Conservation (phyloP, 2,888 invertebrate species). For the Cryptocephalus primarius region DNA sequence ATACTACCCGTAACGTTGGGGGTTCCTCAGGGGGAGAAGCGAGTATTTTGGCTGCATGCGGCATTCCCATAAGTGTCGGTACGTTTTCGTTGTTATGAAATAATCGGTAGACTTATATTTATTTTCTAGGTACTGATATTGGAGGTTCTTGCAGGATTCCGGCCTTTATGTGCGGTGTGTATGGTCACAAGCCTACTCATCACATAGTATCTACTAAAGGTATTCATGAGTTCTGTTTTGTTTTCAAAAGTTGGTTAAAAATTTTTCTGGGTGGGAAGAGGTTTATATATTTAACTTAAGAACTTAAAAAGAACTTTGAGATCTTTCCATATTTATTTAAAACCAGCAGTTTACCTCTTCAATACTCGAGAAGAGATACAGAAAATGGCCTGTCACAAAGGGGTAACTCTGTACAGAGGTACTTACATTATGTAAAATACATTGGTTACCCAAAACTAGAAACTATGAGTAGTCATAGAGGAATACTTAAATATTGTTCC, state of each 20-base stretch:
- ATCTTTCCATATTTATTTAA: too few relatives aligned
- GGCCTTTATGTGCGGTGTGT: conserved; percentile 80
- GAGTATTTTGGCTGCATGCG: conserved; percentile 64
- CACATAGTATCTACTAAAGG: conserved; percentile 38
- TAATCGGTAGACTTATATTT: neutral
- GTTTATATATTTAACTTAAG: too few relatives aligned
- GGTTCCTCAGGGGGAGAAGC: conserved; percentile 90
- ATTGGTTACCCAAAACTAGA: too few relatives aligned
- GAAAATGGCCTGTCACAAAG: too few relatives aligned
- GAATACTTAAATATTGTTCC: too few relatives aligned
- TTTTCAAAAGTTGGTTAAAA: neutral
- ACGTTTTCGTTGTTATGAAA: conserved; percentile 3
- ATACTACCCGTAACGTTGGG: conserved; percentile 72
- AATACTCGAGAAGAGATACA: too few relatives aligned
- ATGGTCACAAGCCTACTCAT: conserved; percentile 68
- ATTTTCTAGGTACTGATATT: conserved; percentile 66
- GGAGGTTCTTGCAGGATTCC: conserved; percentile 96
- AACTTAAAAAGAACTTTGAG: too few relatives aligned
- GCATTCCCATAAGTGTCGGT: conserved; percentile 76
- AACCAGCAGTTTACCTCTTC: too few relatives aligned
- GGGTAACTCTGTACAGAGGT: too few relatives aligned
- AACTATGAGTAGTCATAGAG: too few relatives aligned
- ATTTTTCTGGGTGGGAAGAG: neutral
- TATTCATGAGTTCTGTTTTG: conserved; percentile 8
- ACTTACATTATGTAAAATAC: too few relatives aligned